Percentiles rank a stretch among this genome's conserved stretches.
phyloP scores from a whole-genome alignment of 2,888 invertebrate species.

The Eupithecia inturbata region DNA sequence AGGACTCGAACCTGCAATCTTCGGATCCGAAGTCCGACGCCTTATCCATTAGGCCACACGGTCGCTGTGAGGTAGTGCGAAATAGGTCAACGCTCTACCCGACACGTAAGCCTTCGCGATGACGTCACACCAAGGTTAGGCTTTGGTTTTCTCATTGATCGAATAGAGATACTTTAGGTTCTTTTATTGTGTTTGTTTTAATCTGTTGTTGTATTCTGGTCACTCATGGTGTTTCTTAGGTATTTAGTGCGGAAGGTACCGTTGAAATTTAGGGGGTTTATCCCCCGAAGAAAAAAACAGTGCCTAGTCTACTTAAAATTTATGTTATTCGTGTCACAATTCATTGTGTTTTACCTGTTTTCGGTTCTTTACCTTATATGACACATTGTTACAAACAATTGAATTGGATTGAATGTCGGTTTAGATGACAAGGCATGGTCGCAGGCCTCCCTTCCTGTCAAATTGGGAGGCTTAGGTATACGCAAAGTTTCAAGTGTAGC shows the following conservation, averaged over 20 bases:
- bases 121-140: constrained; percentile 56
- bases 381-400: background rate
- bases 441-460: too few species aligned
- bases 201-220: background rate
- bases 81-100: constrained; percentile 44
- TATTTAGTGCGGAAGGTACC: background rate
- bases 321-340: background rate
- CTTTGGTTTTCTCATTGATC: background rate
- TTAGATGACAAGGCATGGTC: too few species aligned
- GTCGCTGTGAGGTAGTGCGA: constrained; percentile 54
- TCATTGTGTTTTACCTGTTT: constrained; percentile 15
- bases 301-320: background rate
- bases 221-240: background rate
- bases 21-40: constrained; percentile 90
- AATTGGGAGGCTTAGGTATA: too few species aligned
- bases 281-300: background rate
- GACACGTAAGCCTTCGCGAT: constrained; percentile 48
- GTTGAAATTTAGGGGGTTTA: background rate
- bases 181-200: background rate
- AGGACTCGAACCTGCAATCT: constrained; percentile 90
- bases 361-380: constrained; percentile 15
- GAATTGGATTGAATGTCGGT: too few species aligned
- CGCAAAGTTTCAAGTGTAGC: too few species aligned
- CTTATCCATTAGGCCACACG: constrained; percentile 89
- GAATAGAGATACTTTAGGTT: background rate